These are phyloP conservation scores for Agonopterix arenella DNA, from an alignment of 2,888 invertebrate species.

Conservation along the genomic window DNA sequence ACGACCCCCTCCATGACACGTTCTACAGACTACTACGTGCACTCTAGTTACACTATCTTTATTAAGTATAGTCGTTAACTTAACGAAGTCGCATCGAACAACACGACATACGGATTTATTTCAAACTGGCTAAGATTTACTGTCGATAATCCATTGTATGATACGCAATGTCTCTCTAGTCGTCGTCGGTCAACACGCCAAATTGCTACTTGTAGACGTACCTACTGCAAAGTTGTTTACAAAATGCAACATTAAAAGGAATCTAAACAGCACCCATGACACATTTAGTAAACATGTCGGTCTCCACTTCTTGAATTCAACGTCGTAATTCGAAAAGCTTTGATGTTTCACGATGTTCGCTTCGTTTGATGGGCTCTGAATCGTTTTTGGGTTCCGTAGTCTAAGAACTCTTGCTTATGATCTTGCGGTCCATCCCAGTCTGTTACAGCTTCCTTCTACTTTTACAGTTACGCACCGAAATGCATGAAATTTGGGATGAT, in stretches of 20 bases:
- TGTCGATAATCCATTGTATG: not conserved
- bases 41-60: not conserved
- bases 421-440: too few relatives aligned
- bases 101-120: conserved; percentile 3
- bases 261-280: not conserved
- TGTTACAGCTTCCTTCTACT: too few relatives aligned
- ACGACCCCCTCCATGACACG: conserved; percentile 16
- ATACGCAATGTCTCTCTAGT: not conserved
- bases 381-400: too few relatives aligned
- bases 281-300: conserved; percentile 13
- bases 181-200: conserved; percentile 8
- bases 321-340: conserved; percentile 24
- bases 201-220: conserved; percentile 15
- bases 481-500: too few relatives aligned
- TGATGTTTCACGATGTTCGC: conserved; percentile 34
- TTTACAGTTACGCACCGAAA: too few relatives aligned
- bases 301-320: conserved; percentile 8
- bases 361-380: conserved; percentile 3
- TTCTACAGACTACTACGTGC: conserved; percentile 11
- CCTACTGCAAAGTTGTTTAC: conserved; percentile 24
- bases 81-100: conserved; percentile 4
- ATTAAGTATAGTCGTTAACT: conserved; percentile 4
- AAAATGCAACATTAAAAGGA: conserved; percentile 20
- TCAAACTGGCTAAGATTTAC: not conserved
- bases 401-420: too few relatives aligned